Percentiles rank a stretch among this genome's conserved stretches.
phyloP scores from a whole-genome alignment of 2,113 vertebrate species.

The Aythya baeri region DNA sequence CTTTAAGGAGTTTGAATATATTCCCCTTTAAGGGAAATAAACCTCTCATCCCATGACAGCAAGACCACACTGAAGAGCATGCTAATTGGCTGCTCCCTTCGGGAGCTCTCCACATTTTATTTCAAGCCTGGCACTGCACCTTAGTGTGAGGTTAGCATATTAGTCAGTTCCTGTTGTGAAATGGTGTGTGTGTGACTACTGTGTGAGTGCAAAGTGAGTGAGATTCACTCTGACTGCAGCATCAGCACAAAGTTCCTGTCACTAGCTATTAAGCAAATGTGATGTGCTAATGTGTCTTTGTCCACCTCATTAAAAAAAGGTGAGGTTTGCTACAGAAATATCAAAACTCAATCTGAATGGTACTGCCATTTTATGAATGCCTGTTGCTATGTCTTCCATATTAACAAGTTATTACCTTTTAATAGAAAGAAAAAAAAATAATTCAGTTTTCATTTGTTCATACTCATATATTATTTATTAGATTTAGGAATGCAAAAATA shows the following conservation, averaged over 20 bases:
- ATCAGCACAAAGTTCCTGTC: not conserved
- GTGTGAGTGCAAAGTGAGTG: not conserved
- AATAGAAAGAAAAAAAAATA: not conserved
- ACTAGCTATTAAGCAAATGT: accelerated
- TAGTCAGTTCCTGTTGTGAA: slow-evolving; percentile 5
- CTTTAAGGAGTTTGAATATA: not conserved
- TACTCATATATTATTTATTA: not conserved
- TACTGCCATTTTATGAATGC: not conserved
- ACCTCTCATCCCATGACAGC: not conserved
- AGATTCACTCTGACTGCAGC: not conserved
- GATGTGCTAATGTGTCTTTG: not conserved
- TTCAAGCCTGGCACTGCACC: not conserved
- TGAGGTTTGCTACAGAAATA: not conserved
- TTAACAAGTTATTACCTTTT: not conserved
- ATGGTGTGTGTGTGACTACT: not conserved
- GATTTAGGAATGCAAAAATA: not conserved
- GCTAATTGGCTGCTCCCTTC: slow-evolving; percentile 27
- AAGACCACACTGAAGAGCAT: not conserved
- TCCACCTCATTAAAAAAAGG: not conserved
- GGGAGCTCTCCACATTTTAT: slow-evolving; percentile 10
- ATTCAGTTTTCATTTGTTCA: not conserved
- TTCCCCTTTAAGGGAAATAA: not conserved
- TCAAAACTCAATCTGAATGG: not conserved
- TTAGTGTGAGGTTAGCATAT: slow-evolving; percentile 17
- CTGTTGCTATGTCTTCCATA: not conserved